phyloP scores from a whole-genome alignment of 2,888 invertebrate species.

The Dynastes hyllus region DNA sequence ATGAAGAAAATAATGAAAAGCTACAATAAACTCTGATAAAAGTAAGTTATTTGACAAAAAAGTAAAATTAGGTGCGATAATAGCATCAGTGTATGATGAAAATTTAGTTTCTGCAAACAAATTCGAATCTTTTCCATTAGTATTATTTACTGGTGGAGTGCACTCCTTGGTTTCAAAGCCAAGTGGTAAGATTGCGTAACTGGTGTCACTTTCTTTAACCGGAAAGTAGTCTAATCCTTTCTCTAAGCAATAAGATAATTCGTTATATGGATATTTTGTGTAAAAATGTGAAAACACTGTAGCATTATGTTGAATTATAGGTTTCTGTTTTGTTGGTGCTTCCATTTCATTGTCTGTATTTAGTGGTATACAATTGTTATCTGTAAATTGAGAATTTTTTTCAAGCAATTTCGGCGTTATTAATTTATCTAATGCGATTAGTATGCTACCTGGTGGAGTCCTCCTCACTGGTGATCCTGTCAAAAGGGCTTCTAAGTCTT shows the following conservation, averaged over 20 bases:
- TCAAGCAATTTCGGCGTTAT: conserved; percentile 37
- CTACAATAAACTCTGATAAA: conserved; percentile 3
- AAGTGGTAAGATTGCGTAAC: not conserved
- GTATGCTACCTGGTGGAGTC: conserved; percentile 44
- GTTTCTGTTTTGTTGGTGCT: not conserved
- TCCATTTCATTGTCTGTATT: not conserved
- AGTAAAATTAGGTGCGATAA: not conserved
- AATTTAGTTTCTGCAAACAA: not conserved
- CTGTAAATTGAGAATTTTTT: conserved; percentile 17
- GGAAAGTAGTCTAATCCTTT: conserved; percentile 42
- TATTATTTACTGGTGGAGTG: not conserved
- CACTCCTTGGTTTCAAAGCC: not conserved
- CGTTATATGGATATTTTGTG: conserved; percentile 22
- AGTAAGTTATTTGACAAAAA: not conserved
- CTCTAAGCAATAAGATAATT: conserved; percentile 26
- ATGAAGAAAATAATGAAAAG: conserved; percentile 2
- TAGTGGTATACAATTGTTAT: not conserved
- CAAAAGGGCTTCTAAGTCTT: conserved; percentile 20
- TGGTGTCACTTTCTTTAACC: not conserved
- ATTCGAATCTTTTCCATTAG: not conserved
- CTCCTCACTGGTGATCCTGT: conserved; percentile 39
- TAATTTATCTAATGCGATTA: conserved; percentile 28
- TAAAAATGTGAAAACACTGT: not conserved
- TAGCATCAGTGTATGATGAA: not conserved
- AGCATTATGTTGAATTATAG: not conserved